These are phyloP conservation scores for Anguilla anguilla DNA, from an alignment of 2,797 vertebrate genomes.

Conservation along the genomic window DNA sequence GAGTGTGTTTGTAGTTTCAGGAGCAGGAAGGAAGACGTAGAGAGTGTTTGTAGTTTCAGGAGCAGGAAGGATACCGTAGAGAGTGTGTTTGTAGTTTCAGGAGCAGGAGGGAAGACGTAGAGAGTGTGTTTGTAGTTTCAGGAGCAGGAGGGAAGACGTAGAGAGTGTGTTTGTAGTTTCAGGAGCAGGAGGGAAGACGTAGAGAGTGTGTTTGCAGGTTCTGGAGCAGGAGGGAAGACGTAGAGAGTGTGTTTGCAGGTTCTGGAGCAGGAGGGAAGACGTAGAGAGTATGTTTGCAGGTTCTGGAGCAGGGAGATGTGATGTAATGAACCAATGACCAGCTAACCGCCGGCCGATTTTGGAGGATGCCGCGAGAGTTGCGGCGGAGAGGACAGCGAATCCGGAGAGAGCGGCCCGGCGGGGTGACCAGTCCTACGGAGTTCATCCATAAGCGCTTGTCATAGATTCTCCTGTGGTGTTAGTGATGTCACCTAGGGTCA, in stretches of 20 bases:
- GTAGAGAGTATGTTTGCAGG: not conserved
- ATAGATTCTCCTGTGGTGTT: not conserved
- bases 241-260: not conserved
- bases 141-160: not conserved
- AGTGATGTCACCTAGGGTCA: not conserved
- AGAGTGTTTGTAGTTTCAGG: constrained; percentile 3
- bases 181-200: not conserved
- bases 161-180: constrained; percentile 13
- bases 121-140: not conserved
- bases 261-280: not conserved
- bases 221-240: constrained; percentile 7
- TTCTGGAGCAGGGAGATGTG: constrained; percentile 44
- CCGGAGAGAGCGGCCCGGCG: not conserved
- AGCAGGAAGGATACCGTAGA: not conserved
- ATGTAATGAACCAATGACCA: constrained; percentile 45
- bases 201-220: not conserved
- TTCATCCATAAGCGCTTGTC: not conserved
- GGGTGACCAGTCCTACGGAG: not conserved
- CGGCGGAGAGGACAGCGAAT: not conserved
- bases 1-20: not conserved
- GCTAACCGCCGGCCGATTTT: constrained; percentile 38
- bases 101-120: constrained; percentile 7
- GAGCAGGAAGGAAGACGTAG: not conserved
- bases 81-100: not conserved
- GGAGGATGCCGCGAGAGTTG: constrained; percentile 55